Evolutionary conservation across 2,113 vertebrate genomes (phyloP), one percentile per base, ranked within the genome.

Genomic region (Prionailurus viverrinus): DNA sequence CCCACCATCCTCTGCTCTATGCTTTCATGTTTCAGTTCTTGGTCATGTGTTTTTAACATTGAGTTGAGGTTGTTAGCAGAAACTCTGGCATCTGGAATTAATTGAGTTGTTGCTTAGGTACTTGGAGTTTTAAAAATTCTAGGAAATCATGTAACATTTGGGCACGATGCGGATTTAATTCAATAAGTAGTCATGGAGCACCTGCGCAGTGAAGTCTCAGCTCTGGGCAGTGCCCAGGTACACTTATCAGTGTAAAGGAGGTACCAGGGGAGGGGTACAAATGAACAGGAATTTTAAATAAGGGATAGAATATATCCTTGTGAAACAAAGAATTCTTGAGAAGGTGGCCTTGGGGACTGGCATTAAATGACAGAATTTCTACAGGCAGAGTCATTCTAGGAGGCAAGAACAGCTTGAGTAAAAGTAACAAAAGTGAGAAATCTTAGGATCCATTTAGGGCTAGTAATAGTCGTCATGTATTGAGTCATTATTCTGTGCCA

Each of bases 81-180:
- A 78, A 73, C 14, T 87, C 25, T 97, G 51, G 19, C 55, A 84
- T 91, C 63, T 95, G 65, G 41, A 85, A 89, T 97, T 84, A 76
- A 85, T 31, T 88, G 76, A 84, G n/a, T 66, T 91, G 55, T 48
- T 94, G 48, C 69, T 84, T 55, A 89, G 55, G 58, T 93, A 65
- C 53, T 89, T 91, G 41, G 36, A 89, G 93, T 95, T 93, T 66
- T 86, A 89, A 78, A 91, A 93, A 58, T 93, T 81, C 25, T 51
- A 95, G 66, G 45, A 89, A 91, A 95, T 91, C 14, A 4, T 94
- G 10, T 93, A 84, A 78, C 39, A 55, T 91, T 91, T 84, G 41
- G 51, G 10, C 4, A 76, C 31, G 29, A 27, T 8, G 1, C 89
- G 58, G 27, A 78, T 69, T 94, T 89, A 92, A 65, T 78, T 96